These are phyloP conservation scores for Ramphastos sulfuratus DNA, from an alignment of 2,113 vertebrate species.

Conservation along the genomic window DNA sequence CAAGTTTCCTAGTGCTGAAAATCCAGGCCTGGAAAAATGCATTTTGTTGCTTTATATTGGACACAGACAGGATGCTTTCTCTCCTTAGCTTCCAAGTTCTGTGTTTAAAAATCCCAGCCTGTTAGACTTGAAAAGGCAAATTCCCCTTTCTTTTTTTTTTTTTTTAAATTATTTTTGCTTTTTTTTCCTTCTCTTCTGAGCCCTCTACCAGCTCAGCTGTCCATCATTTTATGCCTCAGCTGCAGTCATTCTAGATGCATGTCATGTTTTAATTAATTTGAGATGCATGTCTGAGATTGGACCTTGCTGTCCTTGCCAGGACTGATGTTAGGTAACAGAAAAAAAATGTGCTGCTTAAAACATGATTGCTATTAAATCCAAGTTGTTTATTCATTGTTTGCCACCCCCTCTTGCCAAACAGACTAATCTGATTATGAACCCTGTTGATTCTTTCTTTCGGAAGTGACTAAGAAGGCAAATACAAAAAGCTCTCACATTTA, in stretches of 20 bases:
- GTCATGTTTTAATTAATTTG: neutral
- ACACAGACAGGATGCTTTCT: neutral
- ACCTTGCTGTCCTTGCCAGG: neutral
- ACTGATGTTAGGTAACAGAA: conserved; percentile 10
- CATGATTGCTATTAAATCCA: neutral
- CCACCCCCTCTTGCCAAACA: neutral
- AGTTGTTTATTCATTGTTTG: conserved; percentile 25
- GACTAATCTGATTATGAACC: conserved; percentile 40
- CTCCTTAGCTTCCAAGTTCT: neutral
- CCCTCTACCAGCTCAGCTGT: neutral
- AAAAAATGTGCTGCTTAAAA: conserved; percentile 31
- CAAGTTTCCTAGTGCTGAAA: neutral
- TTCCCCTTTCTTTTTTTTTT: neutral
- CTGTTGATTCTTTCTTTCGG: neutral
- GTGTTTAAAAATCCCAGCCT: neutral
- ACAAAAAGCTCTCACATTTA: neutral
- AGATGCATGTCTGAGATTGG: neutral
- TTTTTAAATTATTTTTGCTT: too few species aligned
- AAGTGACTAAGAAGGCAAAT: conserved; percentile 3
- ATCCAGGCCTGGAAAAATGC: neutral
- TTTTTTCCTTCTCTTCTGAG: neutral
- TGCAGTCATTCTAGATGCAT: neutral
- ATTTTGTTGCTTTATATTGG: neutral
- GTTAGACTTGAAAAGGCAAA: neutral
- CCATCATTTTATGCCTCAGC: neutral